Base-by-base conservation (phyloP, 1,140 invertebrate species). In the Saccostrea glomerata region DNA sequence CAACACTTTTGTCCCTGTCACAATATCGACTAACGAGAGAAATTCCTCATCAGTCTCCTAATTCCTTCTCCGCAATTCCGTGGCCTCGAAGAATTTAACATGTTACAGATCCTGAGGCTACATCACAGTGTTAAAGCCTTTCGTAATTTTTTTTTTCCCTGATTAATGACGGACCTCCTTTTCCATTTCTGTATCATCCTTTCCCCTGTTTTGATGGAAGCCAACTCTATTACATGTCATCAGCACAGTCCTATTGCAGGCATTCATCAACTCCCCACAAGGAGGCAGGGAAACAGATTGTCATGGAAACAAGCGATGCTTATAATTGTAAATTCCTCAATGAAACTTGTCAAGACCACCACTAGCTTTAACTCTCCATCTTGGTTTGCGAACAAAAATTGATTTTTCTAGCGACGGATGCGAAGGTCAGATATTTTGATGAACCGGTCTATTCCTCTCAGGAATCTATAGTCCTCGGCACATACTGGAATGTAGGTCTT, bases 291-390 rank as follows among this genome's bases (percentile, higher is more conserved):
- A 30, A 25, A 30, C 11, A 77, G 30, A 77, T 77, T 77, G 70
- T 77, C 70, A 77, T 77, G 70, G 70, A 77, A 77, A 77, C 70
- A 30, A 77, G 30, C 70, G 17, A 30, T 77, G 30, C 30, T 77
- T 77, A 25, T 30, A 77, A 77, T 30, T 77, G 70, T 63, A 25
- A 77, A 77, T 77, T 77, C 70, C 70, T 36, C 25, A 36, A 77
- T 77, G 25, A 77, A 77, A 77, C 70, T 77, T 77, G 70, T 63
- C 58, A 63, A 63, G 58, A 63, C 17, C 58, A 63, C 58, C 0
- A 20, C 17, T 12, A 30, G 70, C 11, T 63, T 30, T 12, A 25
- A 25, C 9, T 9, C 23, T 25, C 25, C 13, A 23, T 25, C 70
- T 30, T 11, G 25, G 70, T 77, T 77, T 77, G 70, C 36, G 70